phyloP scores from a whole-genome alignment of 2,888 invertebrate genomes.

The Dryobotodes eremita region DNA sequence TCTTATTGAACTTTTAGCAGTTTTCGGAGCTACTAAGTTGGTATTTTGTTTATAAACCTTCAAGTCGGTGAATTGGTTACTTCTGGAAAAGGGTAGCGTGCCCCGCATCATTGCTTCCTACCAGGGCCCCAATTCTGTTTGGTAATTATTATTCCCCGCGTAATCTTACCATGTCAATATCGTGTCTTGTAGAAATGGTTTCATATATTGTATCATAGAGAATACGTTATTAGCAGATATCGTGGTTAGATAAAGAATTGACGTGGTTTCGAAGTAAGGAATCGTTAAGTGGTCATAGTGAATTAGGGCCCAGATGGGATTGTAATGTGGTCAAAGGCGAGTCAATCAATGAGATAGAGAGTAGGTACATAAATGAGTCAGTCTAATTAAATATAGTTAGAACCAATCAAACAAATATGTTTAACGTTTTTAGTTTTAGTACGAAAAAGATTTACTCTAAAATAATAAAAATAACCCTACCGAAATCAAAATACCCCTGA shows the following conservation, averaged over 20 bases:
- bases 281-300: too few species aligned
- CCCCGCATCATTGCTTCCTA: neutral
- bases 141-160: too few species aligned
- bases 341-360: neutral
- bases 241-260: too few species aligned
- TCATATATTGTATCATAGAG: too few species aligned
- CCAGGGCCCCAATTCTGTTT: too few species aligned
- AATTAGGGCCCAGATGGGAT: too few species aligned
- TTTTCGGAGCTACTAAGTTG: neutral
- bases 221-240: too few species aligned
- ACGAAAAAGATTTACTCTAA: neutral
- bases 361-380: neutral
- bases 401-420: too few species aligned
- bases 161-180: too few species aligned
- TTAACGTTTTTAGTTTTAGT: neutral
- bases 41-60: neutral
- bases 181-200: too few species aligned
- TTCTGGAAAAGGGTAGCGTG: neutral
- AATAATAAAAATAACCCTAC: constrained; percentile 13
- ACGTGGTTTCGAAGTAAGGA: too few species aligned
- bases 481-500: constrained; percentile 12
- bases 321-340: neutral
- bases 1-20: neutral
- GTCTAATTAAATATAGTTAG: too few species aligned
- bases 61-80: neutral